phyloP scores from a whole-genome alignment of 2,888 invertebrate genomes.

The Copidosoma aretas region DNA sequence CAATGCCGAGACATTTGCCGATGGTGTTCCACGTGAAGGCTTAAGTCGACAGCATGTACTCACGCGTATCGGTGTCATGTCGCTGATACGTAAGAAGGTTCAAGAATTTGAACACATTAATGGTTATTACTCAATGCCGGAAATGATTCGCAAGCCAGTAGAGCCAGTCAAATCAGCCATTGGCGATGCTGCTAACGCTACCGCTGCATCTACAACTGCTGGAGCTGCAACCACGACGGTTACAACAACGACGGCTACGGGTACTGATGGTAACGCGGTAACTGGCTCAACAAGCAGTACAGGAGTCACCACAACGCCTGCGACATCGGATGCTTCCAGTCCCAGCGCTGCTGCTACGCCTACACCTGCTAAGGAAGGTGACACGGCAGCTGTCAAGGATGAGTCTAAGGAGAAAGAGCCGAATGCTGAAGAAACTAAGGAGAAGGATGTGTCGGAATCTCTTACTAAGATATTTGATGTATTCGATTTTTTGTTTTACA shows the following conservation, averaged over 20 bases:
- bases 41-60: conserved; percentile 96
- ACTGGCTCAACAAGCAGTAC: conserved; percentile 53
- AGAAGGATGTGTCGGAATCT: conserved; percentile 44
- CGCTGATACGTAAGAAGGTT: conserved; percentile 96
- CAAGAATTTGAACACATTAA: conserved; percentile 99
- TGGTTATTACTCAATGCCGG: conserved; percentile 97
- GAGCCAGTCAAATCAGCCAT: conserved; percentile 66
- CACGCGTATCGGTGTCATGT: conserved; percentile 98
- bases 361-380: conserved; percentile 53
- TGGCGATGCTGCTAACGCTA: conserved; percentile 49
- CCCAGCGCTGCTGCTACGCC: conserved; percentile 76
- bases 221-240: conserved; percentile 45
- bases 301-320: conserved; percentile 64
- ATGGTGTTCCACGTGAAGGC: conserved; percentile 97
- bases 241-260: conserved; percentile 49
- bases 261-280: conserved; percentile 46
- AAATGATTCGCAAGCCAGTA: conserved; percentile 81
- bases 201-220: conserved; percentile 52
- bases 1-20: conserved; percentile 95
- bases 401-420: conserved; percentile 45
- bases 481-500: not conserved
- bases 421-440: conserved; percentile 48
- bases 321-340: conserved; percentile 71
- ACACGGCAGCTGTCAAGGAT: conserved; percentile 38
- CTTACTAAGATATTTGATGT: not conserved